Conservation (phyloP, 2,113 vertebrate species). For the Tyto alba region DNA sequence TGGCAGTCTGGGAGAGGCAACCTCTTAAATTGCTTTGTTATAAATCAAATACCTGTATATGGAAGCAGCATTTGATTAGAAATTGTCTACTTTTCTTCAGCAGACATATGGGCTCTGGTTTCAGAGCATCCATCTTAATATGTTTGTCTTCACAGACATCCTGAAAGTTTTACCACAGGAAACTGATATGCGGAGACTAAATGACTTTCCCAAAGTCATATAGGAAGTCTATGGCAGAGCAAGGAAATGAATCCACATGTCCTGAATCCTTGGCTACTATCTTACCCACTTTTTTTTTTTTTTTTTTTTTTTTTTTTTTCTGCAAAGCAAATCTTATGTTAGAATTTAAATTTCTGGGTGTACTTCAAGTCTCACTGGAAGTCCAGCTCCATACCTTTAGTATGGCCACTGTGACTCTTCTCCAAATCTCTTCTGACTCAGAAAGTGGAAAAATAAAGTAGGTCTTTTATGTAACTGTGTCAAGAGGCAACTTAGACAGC, state of each 20-base stretch:
- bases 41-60: not conserved
- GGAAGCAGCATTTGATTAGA: not conserved
- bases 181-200: not conserved
- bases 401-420: not conserved
- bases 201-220: not conserved
- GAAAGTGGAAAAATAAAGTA: slow-evolving; percentile 61
- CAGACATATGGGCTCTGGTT: not conserved
- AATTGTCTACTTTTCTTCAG: not conserved
- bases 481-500: slow-evolving; percentile 41
- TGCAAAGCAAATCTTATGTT: not conserved
- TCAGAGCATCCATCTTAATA: not conserved
- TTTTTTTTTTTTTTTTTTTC: not conserved
- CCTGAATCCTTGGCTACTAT: not conserved
- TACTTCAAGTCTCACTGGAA: not conserved
- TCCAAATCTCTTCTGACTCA: slow-evolving; percentile 5
- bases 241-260: not conserved
- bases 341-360: not conserved
- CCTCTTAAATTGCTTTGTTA: not conserved
- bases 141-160: slow-evolving; percentile 18
- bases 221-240: slow-evolving; percentile 1
- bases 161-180: slow-evolving; percentile 14
- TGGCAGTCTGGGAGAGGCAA: not conserved
- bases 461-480: slow-evolving; percentile 55
- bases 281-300: not conserved
- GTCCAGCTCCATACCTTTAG: not conserved